phyloP scores from a whole-genome alignment of 2,113 vertebrate genomes.

The Tetraodon nigroviridis region DNA sequence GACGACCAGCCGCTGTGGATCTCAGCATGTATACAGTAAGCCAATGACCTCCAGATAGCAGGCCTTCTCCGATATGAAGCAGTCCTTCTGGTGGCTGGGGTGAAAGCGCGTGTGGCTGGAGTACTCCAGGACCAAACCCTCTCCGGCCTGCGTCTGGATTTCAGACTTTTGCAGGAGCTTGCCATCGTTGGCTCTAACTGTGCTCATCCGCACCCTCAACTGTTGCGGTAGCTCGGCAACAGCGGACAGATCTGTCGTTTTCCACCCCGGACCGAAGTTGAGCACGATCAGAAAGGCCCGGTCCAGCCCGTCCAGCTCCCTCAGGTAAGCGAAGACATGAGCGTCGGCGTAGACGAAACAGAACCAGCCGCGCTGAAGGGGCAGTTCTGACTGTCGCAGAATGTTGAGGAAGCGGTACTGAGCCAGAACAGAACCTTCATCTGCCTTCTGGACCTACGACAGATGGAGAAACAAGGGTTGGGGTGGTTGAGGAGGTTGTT shows the following conservation, averaged over 20 bases:
- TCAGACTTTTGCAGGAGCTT: constrained; percentile 57
- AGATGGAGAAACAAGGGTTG: background rate
- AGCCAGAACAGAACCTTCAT: constrained; percentile 73
- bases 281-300: constrained; percentile 83
- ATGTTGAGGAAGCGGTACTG: constrained; percentile 80
- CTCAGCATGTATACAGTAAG: constrained; percentile 79
- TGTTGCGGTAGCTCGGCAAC: constrained; percentile 72
- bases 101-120: constrained; percentile 72
- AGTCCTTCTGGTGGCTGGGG: constrained; percentile 65
- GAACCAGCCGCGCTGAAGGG: constrained; percentile 87
- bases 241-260: constrained; percentile 71
- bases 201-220: constrained; percentile 78
- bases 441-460: constrained; percentile 76
- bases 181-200: constrained; percentile 53
- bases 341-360: constrained; percentile 78
- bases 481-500: background rate
- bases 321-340: constrained; percentile 76
- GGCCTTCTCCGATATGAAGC: constrained; percentile 85
- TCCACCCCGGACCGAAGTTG: constrained; percentile 79
- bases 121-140: constrained; percentile 85
- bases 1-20: constrained; percentile 13
- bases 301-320: constrained; percentile 85
- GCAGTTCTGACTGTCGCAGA: constrained; percentile 74
- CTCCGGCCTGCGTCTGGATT: constrained; percentile 76
- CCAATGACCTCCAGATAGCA: constrained; percentile 81